phyloP scores from a whole-genome alignment of 2,888 invertebrate genomes.

The Cryptops parisi region DNA sequence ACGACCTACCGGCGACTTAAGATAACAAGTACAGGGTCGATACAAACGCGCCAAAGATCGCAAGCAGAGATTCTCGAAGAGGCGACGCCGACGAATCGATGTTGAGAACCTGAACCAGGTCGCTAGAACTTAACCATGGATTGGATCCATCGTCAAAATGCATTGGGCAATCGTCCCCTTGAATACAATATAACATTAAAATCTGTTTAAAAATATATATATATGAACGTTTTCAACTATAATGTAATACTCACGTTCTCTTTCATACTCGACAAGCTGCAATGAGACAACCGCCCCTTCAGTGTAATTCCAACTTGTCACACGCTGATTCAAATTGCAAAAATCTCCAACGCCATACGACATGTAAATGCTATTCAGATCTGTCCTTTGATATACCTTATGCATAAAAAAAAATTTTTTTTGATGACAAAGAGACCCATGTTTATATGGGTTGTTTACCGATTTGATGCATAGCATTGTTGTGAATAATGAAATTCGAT shows the following conservation, averaged over 20 bases:
- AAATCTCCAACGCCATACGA: constrained; percentile 81
- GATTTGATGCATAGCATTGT: not conserved
- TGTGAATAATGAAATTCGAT: not conserved
- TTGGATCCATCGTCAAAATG: constrained; percentile 86
- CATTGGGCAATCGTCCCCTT: constrained; percentile 92
- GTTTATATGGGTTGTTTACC: not conserved
- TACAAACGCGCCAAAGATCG: no score
- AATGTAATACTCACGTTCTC: constrained; percentile 51
- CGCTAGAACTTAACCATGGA: constrained; percentile 40
- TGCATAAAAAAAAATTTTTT: constrained; percentile 11
- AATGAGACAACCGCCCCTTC: constrained; percentile 77
- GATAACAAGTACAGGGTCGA: no score
- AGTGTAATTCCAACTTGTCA: constrained; percentile 70
- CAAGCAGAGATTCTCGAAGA: no score
- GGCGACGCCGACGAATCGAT: no score
- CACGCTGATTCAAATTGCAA: constrained; percentile 78
- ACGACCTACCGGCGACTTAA: no score
- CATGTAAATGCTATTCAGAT: constrained; percentile 71
- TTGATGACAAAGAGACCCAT: not conserved
- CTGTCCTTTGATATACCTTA: constrained; percentile 71
- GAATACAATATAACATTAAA: constrained; percentile 23
- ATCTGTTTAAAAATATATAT: constrained; percentile 10
- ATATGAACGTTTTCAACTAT: not conserved
- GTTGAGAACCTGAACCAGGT: constrained; percentile 3
- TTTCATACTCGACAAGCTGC: constrained; percentile 79